Percentiles rank a stretch among this genome's conserved stretches.
phyloP scores from a whole-genome alignment of 1,140 invertebrate genomes.

The Chironomus striatipennis region DNA sequence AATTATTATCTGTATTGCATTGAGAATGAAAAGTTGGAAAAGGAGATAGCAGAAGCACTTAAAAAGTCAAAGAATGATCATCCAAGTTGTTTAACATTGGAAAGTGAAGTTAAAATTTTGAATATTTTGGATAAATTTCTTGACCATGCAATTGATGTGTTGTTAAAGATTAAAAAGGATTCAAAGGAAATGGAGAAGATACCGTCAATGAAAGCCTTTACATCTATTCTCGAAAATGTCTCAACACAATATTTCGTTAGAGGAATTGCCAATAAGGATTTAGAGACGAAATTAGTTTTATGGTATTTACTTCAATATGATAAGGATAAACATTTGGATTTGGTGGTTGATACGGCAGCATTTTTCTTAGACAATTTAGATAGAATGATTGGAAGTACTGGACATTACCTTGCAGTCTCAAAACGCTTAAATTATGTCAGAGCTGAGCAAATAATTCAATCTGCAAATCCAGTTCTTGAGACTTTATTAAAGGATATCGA shows the following conservation, averaged over 20 bases:
- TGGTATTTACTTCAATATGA: background rate
- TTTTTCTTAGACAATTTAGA: background rate
- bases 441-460: background rate
- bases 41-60: background rate
- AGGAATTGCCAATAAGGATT: background rate
- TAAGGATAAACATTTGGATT: background rate
- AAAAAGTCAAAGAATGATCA: background rate
- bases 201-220: background rate
- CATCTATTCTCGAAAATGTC: background rate
- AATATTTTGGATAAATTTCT: background rate
- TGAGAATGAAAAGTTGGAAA: background rate
- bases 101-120: background rate
- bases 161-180: too few species aligned
- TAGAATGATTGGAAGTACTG: background rate
- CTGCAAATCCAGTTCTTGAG: background rate
- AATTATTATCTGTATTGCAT: background rate
- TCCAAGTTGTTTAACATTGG: background rate
- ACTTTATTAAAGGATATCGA: background rate
- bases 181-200: background rate
- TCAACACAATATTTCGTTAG: background rate
- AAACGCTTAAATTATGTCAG: background rate
- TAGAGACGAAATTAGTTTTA: background rate
- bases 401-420: background rate
- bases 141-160: too few species aligned
- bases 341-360: background rate